Evolutionary conservation across 2,888 invertebrate species (phyloP).

Genomic region (Catocala nupta): DNA sequence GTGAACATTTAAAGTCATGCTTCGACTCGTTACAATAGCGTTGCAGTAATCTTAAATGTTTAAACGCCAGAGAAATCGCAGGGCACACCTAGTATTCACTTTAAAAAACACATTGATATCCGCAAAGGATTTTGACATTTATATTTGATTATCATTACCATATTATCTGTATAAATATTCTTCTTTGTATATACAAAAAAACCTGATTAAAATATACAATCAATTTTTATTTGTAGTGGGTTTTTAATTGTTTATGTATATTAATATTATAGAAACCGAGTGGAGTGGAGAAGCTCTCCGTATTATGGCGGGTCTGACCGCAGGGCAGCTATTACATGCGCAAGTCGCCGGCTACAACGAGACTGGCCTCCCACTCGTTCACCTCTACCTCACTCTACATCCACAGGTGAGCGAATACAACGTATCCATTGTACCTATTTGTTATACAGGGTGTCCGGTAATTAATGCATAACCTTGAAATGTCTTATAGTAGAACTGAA

Average conservation of each 20-base stretch:
- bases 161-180: too few species aligned
- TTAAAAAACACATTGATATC: too few species aligned
- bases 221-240: background rate
- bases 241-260: background rate
- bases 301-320: constrained; percentile 93
- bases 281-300: constrained; percentile 94
- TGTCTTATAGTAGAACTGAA: too few species aligned
- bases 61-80: too few species aligned
- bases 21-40: too few species aligned
- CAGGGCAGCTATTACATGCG: constrained; percentile 94
- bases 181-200: too few species aligned
- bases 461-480: too few species aligned
- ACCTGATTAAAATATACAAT: too few species aligned
- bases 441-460: too few species aligned
- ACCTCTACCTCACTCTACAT: constrained; percentile 92
- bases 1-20: too few species aligned
- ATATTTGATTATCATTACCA: background rate
- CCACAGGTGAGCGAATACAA: constrained; percentile 87
- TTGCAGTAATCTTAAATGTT: too few species aligned
- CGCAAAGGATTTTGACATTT: background rate
- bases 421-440: background rate
- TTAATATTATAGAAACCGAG: constrained; percentile 74
- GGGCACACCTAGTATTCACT: too few species aligned
- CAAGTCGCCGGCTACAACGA: constrained; percentile 95
- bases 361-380: constrained; percentile 92